Base-by-base conservation (phyloP, 2,888 invertebrate species). In the Vanessa cardui region DNA sequence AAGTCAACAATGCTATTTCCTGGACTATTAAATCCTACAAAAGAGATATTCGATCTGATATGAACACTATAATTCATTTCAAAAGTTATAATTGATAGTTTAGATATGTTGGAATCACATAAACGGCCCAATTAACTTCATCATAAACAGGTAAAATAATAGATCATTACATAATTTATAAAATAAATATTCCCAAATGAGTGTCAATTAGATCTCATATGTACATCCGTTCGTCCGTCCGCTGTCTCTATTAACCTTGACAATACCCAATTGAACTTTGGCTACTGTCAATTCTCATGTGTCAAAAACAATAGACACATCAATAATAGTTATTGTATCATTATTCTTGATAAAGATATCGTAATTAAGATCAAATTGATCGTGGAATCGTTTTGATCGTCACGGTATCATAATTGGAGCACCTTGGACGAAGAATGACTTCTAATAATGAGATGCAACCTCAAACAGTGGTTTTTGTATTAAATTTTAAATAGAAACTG, bases 241-340 rank as follows among this genome's bases (percentile, higher is more conserved):
- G 61, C 33, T 60, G 66, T 65, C 47, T 67, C 67, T 61, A 72
- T 72, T 72, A 72, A 72, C 72, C 72, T 72, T 72, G 72, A 63
- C 64, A 44, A 47, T 18, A 50, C 67, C 64, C 67, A 70, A 70
- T 72, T 72, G 72, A 72, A 67, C 72, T 71, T 66, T 69, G 33
- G 59, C 65, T 58, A 59, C 50, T 60, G 62, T 67, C 64, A 70
- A 70, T 60, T 71, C 56, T 39, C 47, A 33, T 62, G 62, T 67
- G 64, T 68, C 70, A 62, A 65, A 72, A 70, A 72, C 67, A 70
- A 69, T 69, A 63, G 47, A 47, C 58, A 58, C 71, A 66, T 69
- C 62, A 58, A 58, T 71, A 65, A 52, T 63, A 61, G 60, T 69
- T 71, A 66, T 50, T 54, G 50, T 62, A 59, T 59, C 39, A 69